A percentile compares a stretch with the other conserved stretches of the same genome.
phyloP scores from a whole-genome alignment of 2,888 invertebrate genomes.

The Seira ritae region DNA sequence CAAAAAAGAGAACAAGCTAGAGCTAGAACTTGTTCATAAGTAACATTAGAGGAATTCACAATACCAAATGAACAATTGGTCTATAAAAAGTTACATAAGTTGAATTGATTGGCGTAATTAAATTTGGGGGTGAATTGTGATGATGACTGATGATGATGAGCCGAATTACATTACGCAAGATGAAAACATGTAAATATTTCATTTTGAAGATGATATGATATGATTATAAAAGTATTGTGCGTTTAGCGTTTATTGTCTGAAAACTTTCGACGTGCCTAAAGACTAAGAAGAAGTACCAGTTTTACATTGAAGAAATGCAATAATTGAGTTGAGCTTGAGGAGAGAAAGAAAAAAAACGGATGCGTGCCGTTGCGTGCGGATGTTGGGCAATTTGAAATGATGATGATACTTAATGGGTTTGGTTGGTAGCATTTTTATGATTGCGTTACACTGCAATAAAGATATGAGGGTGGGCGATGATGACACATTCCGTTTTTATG shows the following conservation, averaged over 20 bases:
- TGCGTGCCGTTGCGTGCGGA: conserved; percentile 18
- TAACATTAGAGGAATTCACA: background rate
- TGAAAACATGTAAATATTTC: background rate
- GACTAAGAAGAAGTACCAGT: too few relatives aligned
- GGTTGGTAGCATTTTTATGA: too few relatives aligned
- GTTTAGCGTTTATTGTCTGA: too few relatives aligned
- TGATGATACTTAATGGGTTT: background rate
- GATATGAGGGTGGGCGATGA: too few relatives aligned
- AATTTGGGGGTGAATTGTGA: conserved; percentile 10
- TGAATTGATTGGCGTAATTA: conserved; percentile 22
- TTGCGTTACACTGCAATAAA: too few relatives aligned
- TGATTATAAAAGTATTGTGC: background rate
- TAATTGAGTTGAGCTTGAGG: too few relatives aligned
- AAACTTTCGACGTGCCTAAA: too few relatives aligned
- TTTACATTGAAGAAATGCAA: too few relatives aligned
- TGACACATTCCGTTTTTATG: too few relatives aligned
- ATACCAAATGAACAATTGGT: conserved; percentile 18
- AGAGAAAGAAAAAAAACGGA: conserved; percentile 1
- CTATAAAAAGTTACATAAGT: conserved; percentile 18
- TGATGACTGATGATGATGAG: conserved; percentile 20
- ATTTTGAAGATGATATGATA: conserved; percentile 1
- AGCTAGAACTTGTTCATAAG: conserved; percentile 4
- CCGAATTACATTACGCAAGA: conserved; percentile 5
- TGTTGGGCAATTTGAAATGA: background rate
- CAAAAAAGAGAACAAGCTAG: background rate